Conservation (phyloP, 2,797 vertebrate genomes). For the Centroberyx gerrardi region DNA sequence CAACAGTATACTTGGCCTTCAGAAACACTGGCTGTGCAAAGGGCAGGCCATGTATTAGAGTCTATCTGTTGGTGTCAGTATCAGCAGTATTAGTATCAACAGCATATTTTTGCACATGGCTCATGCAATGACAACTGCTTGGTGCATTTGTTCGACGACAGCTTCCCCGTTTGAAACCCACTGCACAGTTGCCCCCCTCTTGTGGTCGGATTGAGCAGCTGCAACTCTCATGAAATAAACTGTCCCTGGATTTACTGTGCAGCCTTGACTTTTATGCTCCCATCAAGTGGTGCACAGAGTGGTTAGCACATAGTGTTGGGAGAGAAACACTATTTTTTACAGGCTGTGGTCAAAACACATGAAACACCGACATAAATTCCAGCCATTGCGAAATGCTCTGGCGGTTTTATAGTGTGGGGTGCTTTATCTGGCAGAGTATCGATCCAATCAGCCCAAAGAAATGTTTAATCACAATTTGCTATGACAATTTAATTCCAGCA, state of each 20-base stretch:
- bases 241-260: not conserved
- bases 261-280: not conserved
- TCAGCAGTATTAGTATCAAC: conserved; percentile 32
- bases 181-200: conserved; percentile 26
- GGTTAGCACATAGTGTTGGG: not conserved
- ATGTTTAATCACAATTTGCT: conserved; percentile 12
- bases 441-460: conserved; percentile 7
- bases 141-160: not conserved
- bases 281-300: not conserved
- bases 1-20: conserved; percentile 16
- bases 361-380: not conserved
- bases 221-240: not conserved
- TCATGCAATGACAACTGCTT: conserved; percentile 5
- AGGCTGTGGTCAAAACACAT: not conserved
- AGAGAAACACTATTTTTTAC: not conserved
- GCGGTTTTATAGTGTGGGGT: not conserved
- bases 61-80: conserved; percentile 28
- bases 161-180: not conserved
- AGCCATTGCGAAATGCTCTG: not conserved
- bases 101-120: conserved; percentile 41
- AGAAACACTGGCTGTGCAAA: conserved; percentile 14
- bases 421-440: not conserved
- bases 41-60: conserved; percentile 4
- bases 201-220: conserved; percentile 42
- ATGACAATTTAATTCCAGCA: conserved; percentile 19